A percentile compares a stretch with the other conserved stretches of the same genome.
phyloP scores from a whole-genome alignment of 2,797 vertebrate genomes.

The Hypotaenidia okinawae region DNA sequence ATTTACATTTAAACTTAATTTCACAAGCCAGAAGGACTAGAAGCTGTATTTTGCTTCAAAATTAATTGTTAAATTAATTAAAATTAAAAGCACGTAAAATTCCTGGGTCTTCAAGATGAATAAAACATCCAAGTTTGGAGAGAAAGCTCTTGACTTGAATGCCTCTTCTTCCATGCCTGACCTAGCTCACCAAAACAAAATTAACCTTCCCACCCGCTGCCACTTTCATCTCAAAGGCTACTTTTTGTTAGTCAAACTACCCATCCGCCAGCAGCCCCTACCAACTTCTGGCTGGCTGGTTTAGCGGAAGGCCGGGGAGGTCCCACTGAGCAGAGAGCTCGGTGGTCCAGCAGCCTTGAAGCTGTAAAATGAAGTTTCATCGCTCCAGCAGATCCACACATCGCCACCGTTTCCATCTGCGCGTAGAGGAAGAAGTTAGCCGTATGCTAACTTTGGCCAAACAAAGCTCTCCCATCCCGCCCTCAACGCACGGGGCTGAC shows the following conservation, averaged over 20 bases:
- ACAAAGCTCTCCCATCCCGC: neutral
- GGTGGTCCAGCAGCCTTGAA: accelerated
- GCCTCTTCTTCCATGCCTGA: conserved; percentile 30
- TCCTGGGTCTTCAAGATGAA: neutral
- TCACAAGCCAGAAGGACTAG: neutral
- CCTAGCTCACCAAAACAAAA: conserved; percentile 2
- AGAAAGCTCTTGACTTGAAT: neutral
- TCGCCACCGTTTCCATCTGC: accelerated
- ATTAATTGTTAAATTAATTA: no score
- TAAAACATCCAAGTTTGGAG: neutral
- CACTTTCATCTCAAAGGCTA: neutral
- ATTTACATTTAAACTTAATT: neutral
- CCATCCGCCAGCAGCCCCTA: neutral
- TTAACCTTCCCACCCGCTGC: conserved; percentile 15
- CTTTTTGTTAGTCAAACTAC: neutral
- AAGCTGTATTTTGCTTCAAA: neutral
- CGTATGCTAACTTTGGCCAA: accelerated
- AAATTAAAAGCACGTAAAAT: neutral
- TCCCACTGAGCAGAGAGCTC: neutral
- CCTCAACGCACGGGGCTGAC: accelerated
- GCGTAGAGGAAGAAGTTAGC: accelerated
- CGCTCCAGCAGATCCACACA: accelerated
- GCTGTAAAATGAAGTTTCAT: accelerated
- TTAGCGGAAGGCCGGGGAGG: neutral
- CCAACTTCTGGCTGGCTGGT: accelerated